Conservation (phyloP, 2,888 invertebrate genomes). For the Caenorhabditis sp. region DNA sequence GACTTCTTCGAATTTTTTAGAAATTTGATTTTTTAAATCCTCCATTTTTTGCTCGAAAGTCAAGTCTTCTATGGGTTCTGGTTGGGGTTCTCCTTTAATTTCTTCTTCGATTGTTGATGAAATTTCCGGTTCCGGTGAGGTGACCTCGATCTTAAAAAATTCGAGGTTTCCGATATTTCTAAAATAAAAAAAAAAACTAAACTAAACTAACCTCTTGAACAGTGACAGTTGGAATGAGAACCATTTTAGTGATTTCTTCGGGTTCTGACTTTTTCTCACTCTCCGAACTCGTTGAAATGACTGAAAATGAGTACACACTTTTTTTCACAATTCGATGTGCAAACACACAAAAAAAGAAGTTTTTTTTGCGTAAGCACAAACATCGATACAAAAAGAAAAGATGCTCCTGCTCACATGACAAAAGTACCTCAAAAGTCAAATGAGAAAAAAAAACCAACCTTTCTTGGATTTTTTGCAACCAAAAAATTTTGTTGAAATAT, state of each 20-base stretch:
- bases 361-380: background rate
- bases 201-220: background rate
- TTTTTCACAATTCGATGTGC: too few species aligned
- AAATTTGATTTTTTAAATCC: slow-evolving; percentile 2
- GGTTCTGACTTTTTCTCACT: too few species aligned
- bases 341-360: background rate
- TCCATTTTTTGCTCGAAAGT: background rate
- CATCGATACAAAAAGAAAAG: too few species aligned
- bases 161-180: background rate
- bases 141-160: background rate
- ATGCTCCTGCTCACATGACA: too few species aligned
- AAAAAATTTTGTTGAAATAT: background rate
- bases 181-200: background rate
- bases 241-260: background rate
- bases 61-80: background rate
- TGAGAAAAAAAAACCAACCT: background rate
- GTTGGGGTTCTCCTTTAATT: background rate
- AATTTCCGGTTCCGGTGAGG: background rate
- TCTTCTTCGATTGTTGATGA: background rate
- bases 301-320: background rate
- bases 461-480: background rate
- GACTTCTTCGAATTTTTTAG: background rate
- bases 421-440: too few species aligned
- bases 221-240: background rate
- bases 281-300: background rate